Base-by-base conservation (phyloP, 2,113 vertebrate species). In the Thamnaconus septentrionalis region DNA sequence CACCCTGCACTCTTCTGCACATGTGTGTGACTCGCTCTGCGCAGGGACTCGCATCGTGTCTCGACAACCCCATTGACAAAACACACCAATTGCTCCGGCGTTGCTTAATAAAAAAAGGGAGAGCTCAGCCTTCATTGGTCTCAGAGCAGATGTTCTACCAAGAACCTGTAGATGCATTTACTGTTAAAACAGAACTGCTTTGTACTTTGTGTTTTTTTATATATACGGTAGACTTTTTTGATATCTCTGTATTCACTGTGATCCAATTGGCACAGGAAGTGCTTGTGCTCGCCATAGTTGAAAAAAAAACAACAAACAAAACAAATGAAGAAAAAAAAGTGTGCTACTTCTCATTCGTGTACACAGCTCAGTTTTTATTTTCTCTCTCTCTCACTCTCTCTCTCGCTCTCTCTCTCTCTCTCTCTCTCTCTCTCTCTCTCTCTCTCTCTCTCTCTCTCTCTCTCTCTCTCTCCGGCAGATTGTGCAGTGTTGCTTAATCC, bases 241-340 rank as follows among this genome's bases (percentile, higher is more conserved):
- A 89, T 87, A 90, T 84, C 75, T 80, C 87, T 86, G 86, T 73
- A 83, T 86, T 4, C 79, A 86, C 82, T 89, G 86, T 87, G 86
- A 85, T 81, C 52, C 47, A 31, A 64, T 78, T 66, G 61, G 76
- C 84, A 83, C 81, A 83, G 73, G 69, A 69, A 65, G 71, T 73
- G 66, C 73, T 85, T 73, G 76, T 82, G 78, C 81, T 85, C 54
- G 53, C 49, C 84, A 78, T 75, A 41, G 74, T 85, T 69, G n/a
- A 10, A 46, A 46, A 46, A 46, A 5, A 46, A 46, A 46, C n/a
- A n/a, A 46, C 45, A 46, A 46, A 31, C 18, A 50, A 46, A 46
- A 46, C 5, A 5, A 46, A 46, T 6, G 18, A 31, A 46, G 5
- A 46, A 46, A 46, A 46, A 46, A 72, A 75, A 61, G 56, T 76